These are phyloP conservation scores for Cyrtorhinus lividipennis DNA, from an alignment of 1,140 invertebrate genomes.

Conservation along the genomic window DNA sequence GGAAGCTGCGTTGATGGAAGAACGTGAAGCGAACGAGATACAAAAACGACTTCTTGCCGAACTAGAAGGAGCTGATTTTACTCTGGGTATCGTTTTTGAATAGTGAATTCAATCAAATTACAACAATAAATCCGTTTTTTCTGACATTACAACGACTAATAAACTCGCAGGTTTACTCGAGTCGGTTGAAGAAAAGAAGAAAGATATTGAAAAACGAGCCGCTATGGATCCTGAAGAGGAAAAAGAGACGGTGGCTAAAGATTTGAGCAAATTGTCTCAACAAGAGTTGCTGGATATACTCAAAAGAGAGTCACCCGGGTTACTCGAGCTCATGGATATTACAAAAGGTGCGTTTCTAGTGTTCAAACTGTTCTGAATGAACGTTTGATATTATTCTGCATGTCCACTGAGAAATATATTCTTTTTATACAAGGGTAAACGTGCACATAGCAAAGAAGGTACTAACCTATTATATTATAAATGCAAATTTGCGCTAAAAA, in stretches of 20 bases:
- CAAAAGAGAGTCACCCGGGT: slow-evolving; percentile 72
- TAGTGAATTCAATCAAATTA: too few relatives aligned
- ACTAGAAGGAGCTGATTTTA: slow-evolving; percentile 67
- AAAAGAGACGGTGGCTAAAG: slow-evolving; percentile 46
- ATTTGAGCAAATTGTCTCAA: slow-evolving; percentile 56
- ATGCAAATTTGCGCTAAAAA: too few relatives aligned
- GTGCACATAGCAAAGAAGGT: too few relatives aligned
- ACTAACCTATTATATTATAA: too few relatives aligned
- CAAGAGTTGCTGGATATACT: slow-evolving; percentile 59
- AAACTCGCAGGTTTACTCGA: too few relatives aligned
- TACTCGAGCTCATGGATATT: slow-evolving; percentile 55
- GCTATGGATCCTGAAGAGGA: slow-evolving; percentile 26
- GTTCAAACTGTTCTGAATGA: too few relatives aligned
- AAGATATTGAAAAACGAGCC: slow-evolving; percentile 7
- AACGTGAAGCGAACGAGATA: slow-evolving; percentile 67
- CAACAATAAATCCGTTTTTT: too few relatives aligned
- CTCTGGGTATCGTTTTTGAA: slow-evolving; percentile 52
- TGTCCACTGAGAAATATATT: too few relatives aligned
- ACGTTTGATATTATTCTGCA: too few relatives aligned
- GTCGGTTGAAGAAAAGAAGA: slow-evolving; percentile 25
- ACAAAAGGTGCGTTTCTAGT: slow-evolving; percentile 57
- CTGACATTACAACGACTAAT: too few relatives aligned
- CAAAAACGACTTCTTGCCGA: slow-evolving; percentile 62
- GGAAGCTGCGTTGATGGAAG: slow-evolving; percentile 60
- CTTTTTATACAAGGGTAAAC: too few relatives aligned